Base-by-base conservation (phyloP, 2,888 invertebrate genomes). In the Drosophila anomalipes region DNA sequence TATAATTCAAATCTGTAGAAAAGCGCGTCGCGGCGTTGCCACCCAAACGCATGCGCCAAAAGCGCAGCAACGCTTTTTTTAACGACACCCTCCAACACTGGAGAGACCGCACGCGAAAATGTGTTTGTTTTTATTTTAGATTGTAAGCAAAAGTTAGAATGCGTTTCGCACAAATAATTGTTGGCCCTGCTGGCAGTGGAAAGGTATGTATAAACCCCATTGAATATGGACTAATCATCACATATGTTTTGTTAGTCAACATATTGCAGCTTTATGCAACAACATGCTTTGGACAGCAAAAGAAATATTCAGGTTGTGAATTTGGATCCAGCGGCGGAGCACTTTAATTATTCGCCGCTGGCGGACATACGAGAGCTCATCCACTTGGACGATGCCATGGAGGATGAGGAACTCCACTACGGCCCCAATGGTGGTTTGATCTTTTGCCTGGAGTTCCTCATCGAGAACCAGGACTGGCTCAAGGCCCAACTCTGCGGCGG, bases 401-500 rank as follows among this genome's bases (percentile, higher is more conserved):
- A 99, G 92, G 98, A 99, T 93, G 97, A 98, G 79, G 97, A 98
- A 86, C 92, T 99, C 37, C 96, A 96, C 88, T 98, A 98, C 93
- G 99, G 99, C 0, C 99, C 99, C 0, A 99, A 99, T 93, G 99
- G 99, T 9, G 99, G 99, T 3, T 95, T 99, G 7, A 95, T 99
- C 0, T 99, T 98, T 94, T 99, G 99, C 93, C 96, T 99, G 94
- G 98, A 99, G 93, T 99, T 98, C 82, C 94, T 99, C 0, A 93
- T 98, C 64, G 96, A 99, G 92, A 98, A 99, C 94, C 94, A 96
- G 67, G 97, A 98, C 63, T 99, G 99, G 99, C 94, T 99, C 1
- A 96, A 96, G 94, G 96, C 98, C 62, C 96, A 97, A 90, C 94
- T 99, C 0, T 97, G 96, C 53, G 93, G 93, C 1, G 92, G 90